phyloP scores from a whole-genome alignment of 2,888 invertebrate species.

The Chrysopilus asiliformis region DNA sequence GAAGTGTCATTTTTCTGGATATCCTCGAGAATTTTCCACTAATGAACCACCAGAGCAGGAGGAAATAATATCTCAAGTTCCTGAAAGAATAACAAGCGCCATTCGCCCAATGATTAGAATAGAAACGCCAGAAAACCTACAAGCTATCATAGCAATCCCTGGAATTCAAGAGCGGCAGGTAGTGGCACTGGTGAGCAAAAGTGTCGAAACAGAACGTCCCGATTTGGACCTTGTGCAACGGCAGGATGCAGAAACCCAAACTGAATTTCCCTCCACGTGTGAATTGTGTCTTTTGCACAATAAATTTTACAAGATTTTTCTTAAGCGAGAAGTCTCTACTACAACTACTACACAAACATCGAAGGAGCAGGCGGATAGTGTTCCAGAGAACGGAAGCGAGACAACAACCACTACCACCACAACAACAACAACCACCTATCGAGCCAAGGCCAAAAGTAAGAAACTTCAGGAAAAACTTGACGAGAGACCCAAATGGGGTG shows the following conservation, averaged over 20 bases:
- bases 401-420: slow-evolving; percentile 33
- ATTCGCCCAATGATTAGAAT: too few relatives aligned
- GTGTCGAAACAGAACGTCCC: neutral
- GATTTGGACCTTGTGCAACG: too few relatives aligned
- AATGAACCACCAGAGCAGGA: neutral
- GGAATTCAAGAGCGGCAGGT: neutral
- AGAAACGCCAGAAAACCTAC: neutral
- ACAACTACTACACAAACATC: slow-evolving; percentile 33
- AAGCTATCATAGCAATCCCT: neutral
- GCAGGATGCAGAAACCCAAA: slow-evolving; percentile 31
- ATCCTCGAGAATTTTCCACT: neutral
- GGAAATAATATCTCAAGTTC: neutral
- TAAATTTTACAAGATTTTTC: slow-evolving; percentile 33
- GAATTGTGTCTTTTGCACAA: slow-evolving; percentile 33
- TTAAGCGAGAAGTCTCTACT: slow-evolving; percentile 33
- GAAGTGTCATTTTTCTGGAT: neutral
- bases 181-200: neutral
- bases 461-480: slow-evolving; percentile 34
- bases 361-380: slow-evolving; percentile 21
- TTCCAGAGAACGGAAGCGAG: slow-evolving; percentile 10
- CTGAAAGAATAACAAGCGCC: neutral
- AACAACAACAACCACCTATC: slow-evolving; percentile 29
- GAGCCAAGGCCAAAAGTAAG: slow-evolving; percentile 24
- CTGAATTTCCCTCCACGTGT: slow-evolving; percentile 30
- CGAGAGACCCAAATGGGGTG: slow-evolving; percentile 62